phyloP scores from a whole-genome alignment of 2,797 vertebrate genomes.

The Peromyscus aztecus region DNA sequence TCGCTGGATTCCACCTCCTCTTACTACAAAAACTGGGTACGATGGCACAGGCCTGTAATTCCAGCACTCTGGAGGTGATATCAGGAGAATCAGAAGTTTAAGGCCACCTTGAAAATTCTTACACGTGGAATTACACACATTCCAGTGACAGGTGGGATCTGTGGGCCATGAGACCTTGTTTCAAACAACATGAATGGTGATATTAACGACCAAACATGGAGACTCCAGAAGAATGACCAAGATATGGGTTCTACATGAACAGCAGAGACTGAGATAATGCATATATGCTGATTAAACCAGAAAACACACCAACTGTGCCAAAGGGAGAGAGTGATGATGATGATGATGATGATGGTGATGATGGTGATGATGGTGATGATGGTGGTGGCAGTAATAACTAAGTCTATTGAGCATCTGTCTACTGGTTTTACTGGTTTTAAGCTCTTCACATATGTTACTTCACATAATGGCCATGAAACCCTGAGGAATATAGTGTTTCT shows the following conservation, averaged over 20 bases:
- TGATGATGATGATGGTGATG: too few relatives aligned
- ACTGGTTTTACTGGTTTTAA: not conserved
- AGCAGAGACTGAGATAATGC: not conserved
- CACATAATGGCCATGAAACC: not conserved
- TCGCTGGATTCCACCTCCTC: not conserved
- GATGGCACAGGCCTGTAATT: not conserved
- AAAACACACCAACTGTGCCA: not conserved
- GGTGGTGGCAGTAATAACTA: not conserved
- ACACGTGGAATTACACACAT: not conserved
- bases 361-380: not conserved
- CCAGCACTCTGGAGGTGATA: not conserved
- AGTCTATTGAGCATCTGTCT: not conserved
- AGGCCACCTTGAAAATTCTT: not conserved
- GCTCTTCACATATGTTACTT: not conserved
- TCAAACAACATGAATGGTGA: not conserved
- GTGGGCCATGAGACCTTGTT: not conserved
- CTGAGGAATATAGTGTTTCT: not conserved
- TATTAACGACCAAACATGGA: not conserved
- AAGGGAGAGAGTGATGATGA: not conserved
- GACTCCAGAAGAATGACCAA: not conserved
- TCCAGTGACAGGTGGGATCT: too few relatives aligned
- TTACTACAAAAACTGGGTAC: too few relatives aligned
- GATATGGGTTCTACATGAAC: not conserved
- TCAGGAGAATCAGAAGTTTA: not conserved
- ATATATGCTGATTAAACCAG: not conserved